Conservation (phyloP, 2,888 invertebrate species). For the Macropis europaea region DNA sequence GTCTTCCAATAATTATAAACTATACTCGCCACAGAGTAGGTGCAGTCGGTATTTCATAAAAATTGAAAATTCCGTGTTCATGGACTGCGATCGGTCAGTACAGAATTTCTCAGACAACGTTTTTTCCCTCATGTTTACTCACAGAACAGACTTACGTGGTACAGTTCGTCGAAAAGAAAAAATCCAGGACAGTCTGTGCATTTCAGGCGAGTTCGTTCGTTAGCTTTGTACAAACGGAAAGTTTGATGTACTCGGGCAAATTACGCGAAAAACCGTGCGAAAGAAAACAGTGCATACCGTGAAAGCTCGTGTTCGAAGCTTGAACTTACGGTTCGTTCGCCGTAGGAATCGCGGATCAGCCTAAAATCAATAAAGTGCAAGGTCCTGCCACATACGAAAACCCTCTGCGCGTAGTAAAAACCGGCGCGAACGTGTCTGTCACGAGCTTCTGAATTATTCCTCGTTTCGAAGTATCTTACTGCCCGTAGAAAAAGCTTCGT, state of each 20-base stretch:
- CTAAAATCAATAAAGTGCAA: slow-evolving; percentile 69
- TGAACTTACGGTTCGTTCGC: slow-evolving; percentile 38
- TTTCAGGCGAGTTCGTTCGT: too few species aligned
- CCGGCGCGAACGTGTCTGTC: background rate
- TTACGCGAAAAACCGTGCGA: background rate
- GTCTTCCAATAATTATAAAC: too few species aligned
- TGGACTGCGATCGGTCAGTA: too few species aligned
- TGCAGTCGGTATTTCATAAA: too few species aligned
- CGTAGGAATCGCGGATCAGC: slow-evolving; percentile 66
- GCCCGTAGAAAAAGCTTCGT: background rate
- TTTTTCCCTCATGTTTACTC: too few species aligned
- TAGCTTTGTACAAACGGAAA: background rate
- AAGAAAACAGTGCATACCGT: slow-evolving; percentile 14
- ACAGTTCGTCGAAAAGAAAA: too few species aligned
- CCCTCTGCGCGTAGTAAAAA: slow-evolving; percentile 26
- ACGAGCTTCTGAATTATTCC: slow-evolving; percentile 29
- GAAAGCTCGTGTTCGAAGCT: slow-evolving; percentile 26
- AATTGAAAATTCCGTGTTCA: too few species aligned
- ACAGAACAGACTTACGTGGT: too few species aligned
- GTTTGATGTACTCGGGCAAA: background rate
- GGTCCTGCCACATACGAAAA: slow-evolving; percentile 55
- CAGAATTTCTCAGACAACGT: too few species aligned
- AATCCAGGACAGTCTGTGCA: too few species aligned
- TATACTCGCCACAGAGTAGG: too few species aligned
- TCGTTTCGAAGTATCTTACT: background rate